These are phyloP conservation scores for Lateolabrax maculatus DNA, from an alignment of 2,797 vertebrate species.

Conservation along the genomic window DNA sequence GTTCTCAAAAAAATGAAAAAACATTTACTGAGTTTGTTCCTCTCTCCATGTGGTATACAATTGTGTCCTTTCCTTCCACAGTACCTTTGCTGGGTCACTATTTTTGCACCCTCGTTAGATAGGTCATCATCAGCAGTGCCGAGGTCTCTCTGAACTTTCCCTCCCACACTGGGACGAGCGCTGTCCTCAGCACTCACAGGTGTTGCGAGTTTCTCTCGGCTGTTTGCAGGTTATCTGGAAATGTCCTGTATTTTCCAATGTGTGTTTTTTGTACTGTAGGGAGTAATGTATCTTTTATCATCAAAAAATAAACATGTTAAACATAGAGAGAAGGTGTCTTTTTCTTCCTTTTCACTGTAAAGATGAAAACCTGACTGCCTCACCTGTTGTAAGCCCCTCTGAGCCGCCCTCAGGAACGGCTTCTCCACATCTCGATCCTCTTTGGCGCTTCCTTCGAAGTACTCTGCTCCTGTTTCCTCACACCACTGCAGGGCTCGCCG, in stretches of 20 bases:
- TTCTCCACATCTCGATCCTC: constrained; percentile 66
- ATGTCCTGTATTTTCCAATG: constrained; percentile 86
- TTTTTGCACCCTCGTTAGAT: constrained; percentile 84
- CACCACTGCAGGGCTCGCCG: constrained; percentile 65
- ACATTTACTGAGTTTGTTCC: constrained; percentile 83
- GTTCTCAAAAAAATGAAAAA: constrained; percentile 77
- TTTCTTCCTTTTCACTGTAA: neutral
- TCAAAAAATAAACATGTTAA: constrained; percentile 86
- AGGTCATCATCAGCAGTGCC: constrained; percentile 83
- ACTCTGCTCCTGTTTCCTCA: constrained; percentile 64
- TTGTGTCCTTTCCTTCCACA: constrained; percentile 85
- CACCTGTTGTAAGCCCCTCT: constrained; percentile 64
- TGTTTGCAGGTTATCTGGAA: constrained; percentile 85
- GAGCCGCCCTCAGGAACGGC: constrained; percentile 67
- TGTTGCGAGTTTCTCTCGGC: constrained; percentile 78
- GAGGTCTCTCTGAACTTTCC: constrained; percentile 78
- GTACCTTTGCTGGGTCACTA: constrained; percentile 84
- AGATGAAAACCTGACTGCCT: neutral
- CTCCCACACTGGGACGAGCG: constrained; percentile 73
- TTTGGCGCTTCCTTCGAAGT: constrained; percentile 80
- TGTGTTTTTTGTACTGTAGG: constrained; percentile 87
- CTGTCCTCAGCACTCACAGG: constrained; percentile 79
- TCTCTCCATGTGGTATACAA: constrained; percentile 84
- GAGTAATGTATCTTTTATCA: constrained; percentile 88
- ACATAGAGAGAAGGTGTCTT: constrained; percentile 57